Evolutionary conservation across 2,113 vertebrate genomes (phyloP).

Genomic region (Himantopus leucocephalus): DNA sequence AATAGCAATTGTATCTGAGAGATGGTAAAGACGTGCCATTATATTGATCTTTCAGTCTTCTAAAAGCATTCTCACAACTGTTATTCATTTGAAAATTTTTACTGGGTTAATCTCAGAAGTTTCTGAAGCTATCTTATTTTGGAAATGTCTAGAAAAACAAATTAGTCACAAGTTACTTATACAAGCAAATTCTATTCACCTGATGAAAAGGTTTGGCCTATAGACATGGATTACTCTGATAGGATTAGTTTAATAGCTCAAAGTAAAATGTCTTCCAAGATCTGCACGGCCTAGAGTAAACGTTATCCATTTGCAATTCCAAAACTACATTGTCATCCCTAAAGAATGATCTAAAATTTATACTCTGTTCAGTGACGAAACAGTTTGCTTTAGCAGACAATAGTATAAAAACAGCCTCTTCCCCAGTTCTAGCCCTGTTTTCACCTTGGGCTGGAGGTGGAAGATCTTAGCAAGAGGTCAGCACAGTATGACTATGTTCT

Average conservation of each 20-base stretch:
- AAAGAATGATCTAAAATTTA: not conserved
- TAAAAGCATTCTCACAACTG: not conserved
- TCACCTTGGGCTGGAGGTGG: not conserved
- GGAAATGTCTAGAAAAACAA: not conserved
- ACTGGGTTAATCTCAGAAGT: not conserved
- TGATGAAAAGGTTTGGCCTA: not conserved
- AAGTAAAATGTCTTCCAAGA: not conserved
- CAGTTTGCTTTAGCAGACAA: not conserved
- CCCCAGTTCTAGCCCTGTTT: not conserved
- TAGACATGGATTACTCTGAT: not conserved
- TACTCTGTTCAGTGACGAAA: not conserved
- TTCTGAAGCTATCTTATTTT: not conserved
- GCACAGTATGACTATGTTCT: too few species aligned
- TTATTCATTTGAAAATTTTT: not conserved
- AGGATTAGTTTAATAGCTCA: not conserved
- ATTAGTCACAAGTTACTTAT: not conserved
- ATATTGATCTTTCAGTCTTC: not conserved
- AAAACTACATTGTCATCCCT: not conserved
- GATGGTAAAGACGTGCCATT: not conserved
- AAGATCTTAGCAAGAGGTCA: not conserved
- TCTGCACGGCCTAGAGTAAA: not conserved
- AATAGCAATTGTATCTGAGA: not conserved
- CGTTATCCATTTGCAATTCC: not conserved
- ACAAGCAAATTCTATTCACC: not conserved
- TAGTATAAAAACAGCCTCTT: not conserved